Evolutionary conservation across 2,888 invertebrate genomes (phyloP), one percentile per base, ranked within the genome.

Genomic region (Limulus polyphemus): DNA sequence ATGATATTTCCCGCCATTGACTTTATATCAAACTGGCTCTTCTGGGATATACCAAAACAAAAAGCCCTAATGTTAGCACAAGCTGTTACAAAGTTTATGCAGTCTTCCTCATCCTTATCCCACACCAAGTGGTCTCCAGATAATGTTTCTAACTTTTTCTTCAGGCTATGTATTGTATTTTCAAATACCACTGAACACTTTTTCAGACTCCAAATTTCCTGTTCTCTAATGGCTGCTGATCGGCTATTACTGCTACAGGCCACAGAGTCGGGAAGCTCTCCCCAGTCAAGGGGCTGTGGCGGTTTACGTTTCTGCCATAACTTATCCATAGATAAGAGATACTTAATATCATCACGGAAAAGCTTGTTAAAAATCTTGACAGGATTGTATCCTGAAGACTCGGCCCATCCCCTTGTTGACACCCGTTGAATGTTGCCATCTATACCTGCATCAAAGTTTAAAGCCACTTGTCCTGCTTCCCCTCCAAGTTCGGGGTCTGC

Each of bases 1-100:
- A 99, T 95, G 70, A 99, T 99, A 77, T 99, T 99, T 14, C 99
- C 99, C 0, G 99, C 99, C 90, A 99, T 98, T 1, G 98, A 95
- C 82, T 99, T 99, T 13, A 94, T 85, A 72, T 94, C 91, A 75
- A 98, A 99, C 56, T 89, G 82, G 0, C 90, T 88, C 74, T 94
- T 92, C 62, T 83, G 82, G 1, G 82, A 78, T 74, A 99, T 99
- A 61, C 86, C 84, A 78, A 97, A 99, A 70, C 95, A 87, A 71
- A 86, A 81, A 0, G 92, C 86, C 54, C 99, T 83, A 61, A 99
- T 84, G 76, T 99, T 99, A 0, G 98, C 87, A 75, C 93, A 91
- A 0, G 93, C 85, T 0, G 94, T 88, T 1, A 99, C 98, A 78
- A 99, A 99, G 77, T 98, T 88, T 90, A 98, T 90, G 0, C 88